Conservation (phyloP, 2,113 vertebrate genomes). For the Pipra filicauda region DNA sequence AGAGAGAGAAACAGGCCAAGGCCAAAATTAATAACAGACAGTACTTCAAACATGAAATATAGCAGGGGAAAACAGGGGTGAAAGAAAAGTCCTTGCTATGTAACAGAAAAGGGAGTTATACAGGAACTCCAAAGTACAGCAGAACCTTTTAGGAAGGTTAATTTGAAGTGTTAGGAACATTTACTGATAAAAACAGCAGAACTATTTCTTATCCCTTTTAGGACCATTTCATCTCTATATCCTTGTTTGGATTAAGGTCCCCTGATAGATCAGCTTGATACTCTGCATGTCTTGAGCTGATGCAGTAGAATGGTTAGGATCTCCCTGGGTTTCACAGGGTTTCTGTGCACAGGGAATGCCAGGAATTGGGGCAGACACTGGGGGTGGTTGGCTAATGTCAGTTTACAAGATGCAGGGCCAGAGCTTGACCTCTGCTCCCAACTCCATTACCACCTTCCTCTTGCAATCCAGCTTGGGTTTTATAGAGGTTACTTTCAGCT, state of each 20-base stretch:
- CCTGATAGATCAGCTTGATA: background rate
- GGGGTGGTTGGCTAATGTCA: background rate
- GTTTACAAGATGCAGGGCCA: background rate
- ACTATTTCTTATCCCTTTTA: background rate
- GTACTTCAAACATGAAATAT: slow-evolving; percentile 4
- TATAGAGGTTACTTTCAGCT: background rate
- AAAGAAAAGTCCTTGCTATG: background rate
- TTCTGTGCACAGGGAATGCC: background rate
- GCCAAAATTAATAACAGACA: slow-evolving; percentile 60
- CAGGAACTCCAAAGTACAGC: background rate
- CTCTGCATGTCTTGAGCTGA: background rate
- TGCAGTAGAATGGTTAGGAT: background rate
- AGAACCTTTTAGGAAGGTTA: slow-evolving; percentile 14
- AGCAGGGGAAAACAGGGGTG: background rate
- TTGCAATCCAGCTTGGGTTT: background rate
- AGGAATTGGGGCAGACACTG: background rate
- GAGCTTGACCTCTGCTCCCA: background rate
- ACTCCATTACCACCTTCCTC: background rate
- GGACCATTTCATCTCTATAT: background rate
- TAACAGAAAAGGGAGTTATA: background rate
- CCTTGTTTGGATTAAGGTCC: background rate
- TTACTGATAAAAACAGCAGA: background rate
- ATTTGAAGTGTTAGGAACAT: background rate
- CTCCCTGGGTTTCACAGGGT: background rate
- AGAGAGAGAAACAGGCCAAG: slow-evolving; percentile 25